phyloP scores from a whole-genome alignment of 2,888 invertebrate genomes.

The Frankliniella fusca region DNA sequence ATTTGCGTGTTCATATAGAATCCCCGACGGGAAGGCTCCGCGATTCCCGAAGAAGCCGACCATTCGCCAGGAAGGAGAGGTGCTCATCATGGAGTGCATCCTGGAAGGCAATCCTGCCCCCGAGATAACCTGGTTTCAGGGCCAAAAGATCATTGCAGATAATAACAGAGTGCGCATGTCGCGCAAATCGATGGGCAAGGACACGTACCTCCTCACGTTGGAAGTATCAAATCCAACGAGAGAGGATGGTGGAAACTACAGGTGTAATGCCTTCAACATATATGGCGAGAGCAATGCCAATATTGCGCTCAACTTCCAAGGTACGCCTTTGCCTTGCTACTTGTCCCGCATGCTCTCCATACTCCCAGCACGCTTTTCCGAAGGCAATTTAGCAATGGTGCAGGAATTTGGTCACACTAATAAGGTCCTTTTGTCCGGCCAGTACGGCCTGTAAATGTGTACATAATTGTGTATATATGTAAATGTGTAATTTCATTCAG shows the following conservation, averaged over 20 bases:
- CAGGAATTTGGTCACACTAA: conserved; percentile 26
- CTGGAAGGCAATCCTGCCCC: conserved; percentile 94
- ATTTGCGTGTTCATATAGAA: conserved; percentile 57
- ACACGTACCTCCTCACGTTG: conserved; percentile 84
- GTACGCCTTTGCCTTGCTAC: conserved; percentile 55
- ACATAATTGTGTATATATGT: conserved; percentile 16
- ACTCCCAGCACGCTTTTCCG: conserved; percentile 21
- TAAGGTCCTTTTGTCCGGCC: neutral
- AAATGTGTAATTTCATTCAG: neutral
- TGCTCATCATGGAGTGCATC: conserved; percentile 91
- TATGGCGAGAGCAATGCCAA: conserved; percentile 99
- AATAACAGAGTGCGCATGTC: conserved; percentile 86
- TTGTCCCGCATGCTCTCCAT: neutral
- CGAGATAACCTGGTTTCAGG: conserved; percentile 93
- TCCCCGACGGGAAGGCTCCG: conserved; percentile 92
- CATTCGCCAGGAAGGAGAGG: conserved; percentile 87
- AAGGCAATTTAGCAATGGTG: conserved; percentile 18
- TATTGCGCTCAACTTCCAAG: conserved; percentile 99
- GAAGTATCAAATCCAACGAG: conserved; percentile 93
- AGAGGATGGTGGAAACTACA: conserved; percentile 96
- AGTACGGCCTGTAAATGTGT: conserved; percentile 7
- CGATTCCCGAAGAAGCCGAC: conserved; percentile 96
- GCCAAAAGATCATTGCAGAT: conserved; percentile 75
- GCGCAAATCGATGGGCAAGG: conserved; percentile 81
- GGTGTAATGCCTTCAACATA: conserved; percentile 97